These are phyloP conservation scores for Botia almorhae DNA, from an alignment of 2,797 vertebrate genomes.

Conservation along the genomic window DNA sequence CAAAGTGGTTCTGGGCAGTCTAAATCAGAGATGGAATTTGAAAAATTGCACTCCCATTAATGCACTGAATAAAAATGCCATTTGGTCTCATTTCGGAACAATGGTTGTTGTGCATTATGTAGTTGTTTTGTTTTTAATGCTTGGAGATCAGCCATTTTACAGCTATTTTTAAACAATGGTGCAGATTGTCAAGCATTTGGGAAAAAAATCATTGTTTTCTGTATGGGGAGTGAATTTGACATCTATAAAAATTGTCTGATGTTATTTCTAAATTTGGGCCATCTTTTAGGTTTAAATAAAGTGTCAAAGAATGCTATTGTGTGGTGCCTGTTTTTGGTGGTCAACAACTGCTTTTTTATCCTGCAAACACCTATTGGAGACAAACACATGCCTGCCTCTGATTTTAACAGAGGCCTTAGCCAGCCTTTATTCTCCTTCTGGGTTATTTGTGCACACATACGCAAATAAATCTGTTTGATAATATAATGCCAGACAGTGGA, in stretches of 20 bases:
- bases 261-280: neutral
- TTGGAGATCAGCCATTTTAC: constrained; percentile 66
- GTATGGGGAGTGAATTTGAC: constrained; percentile 61
- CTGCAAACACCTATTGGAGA: constrained; percentile 5
- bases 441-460: neutral
- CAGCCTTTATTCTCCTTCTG: constrained; percentile 2
- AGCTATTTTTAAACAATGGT: constrained; percentile 72
- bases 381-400: neutral
- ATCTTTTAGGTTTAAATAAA: neutral
- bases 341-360: constrained; percentile 59
- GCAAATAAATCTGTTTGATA: constrained; percentile 41
- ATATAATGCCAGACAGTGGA: constrained; percentile 59
- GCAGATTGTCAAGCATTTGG: constrained; percentile 64
- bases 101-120: constrained; percentile 66
- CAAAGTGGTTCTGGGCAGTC: neutral
- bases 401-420: constrained; percentile 14
- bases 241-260: constrained; percentile 46
- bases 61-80: constrained; percentile 37
- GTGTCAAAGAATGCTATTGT: neutral
- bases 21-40: constrained; percentile 1
- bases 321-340: constrained; percentile 40
- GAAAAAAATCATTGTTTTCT: constrained; percentile 71
- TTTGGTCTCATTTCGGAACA: constrained; percentile 68
- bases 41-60: neutral
- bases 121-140: constrained; percentile 62